Conservation (phyloP, 2,113 vertebrate species). For the Nesoenas mayeri region DNA sequence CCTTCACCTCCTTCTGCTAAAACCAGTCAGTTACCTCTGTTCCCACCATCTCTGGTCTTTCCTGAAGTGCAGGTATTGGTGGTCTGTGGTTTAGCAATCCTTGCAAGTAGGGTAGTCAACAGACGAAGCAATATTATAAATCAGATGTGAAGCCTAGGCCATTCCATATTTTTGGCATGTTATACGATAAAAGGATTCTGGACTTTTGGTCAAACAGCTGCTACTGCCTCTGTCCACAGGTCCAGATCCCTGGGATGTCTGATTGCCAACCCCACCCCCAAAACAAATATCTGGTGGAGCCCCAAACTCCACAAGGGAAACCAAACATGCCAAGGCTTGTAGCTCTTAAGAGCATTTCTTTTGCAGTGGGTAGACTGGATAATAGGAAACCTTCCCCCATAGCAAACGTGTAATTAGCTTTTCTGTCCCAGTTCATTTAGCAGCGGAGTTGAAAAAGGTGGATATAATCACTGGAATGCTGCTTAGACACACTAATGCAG, state of each 20-base stretch:
- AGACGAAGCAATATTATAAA: not conserved
- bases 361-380: not conserved
- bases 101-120: fast-evolving
- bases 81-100: fast-evolving
- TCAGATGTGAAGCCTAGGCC: not conserved
- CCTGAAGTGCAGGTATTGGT: not conserved
- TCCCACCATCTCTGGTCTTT: not conserved
- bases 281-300: not conserved
- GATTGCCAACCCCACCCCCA: not conserved
- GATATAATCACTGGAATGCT: constrained; percentile 3
- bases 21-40: not conserved
- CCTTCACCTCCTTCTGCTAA: not conserved
- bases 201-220: not conserved
- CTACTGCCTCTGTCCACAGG: not conserved
- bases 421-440: constrained; percentile 32
- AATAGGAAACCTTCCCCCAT: not conserved
- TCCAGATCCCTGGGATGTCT: not conserved
- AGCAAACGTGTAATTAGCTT: constrained; percentile 31
- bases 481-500: not conserved
- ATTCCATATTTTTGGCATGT: not conserved
- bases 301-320: not conserved
- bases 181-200: not conserved
- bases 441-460: not conserved
- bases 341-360: not conserved
- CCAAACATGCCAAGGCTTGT: not conserved